Conservation (phyloP, 2,797 vertebrate genomes). For the Acanthornis magna region DNA sequence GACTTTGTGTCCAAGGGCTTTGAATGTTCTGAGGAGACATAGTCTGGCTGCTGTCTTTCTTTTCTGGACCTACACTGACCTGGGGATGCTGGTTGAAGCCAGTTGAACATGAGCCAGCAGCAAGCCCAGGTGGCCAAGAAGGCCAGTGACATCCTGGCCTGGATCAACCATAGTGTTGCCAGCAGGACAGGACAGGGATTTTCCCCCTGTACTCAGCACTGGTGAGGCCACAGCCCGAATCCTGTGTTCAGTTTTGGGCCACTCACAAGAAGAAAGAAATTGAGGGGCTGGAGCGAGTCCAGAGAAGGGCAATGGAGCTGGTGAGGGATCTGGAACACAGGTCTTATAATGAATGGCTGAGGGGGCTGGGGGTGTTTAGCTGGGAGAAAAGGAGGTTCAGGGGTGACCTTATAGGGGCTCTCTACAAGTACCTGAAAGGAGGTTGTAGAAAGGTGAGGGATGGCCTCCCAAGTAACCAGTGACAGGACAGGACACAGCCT, state of each 20-base stretch:
- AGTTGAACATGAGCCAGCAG: neutral
- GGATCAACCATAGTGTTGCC: neutral
- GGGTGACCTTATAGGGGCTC: neutral
- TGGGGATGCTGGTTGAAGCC: accelerated
- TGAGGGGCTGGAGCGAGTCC: accelerated
- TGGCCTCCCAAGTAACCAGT: neutral
- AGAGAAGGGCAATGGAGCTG: neutral
- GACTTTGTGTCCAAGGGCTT: neutral
- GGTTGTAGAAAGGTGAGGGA: neutral
- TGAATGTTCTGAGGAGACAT: neutral
- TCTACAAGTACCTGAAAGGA: neutral
- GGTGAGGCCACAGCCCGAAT: neutral
- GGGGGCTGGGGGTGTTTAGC: neutral
- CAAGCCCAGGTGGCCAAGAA: neutral
- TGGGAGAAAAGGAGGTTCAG: neutral
- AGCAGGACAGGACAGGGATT: neutral
- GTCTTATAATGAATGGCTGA: neutral
- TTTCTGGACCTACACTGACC: neutral
- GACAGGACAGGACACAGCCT: neutral
- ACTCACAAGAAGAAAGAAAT: neutral
- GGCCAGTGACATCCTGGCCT: neutral
- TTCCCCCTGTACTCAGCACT: accelerated
- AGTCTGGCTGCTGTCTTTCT: neutral
- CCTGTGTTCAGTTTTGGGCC: neutral
- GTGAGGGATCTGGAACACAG: neutral